Evolutionary conservation across 1,140 invertebrate species (phyloP), one percentile per base, ranked within the genome.

Genomic region (Lasioglossum albipes): DNA sequence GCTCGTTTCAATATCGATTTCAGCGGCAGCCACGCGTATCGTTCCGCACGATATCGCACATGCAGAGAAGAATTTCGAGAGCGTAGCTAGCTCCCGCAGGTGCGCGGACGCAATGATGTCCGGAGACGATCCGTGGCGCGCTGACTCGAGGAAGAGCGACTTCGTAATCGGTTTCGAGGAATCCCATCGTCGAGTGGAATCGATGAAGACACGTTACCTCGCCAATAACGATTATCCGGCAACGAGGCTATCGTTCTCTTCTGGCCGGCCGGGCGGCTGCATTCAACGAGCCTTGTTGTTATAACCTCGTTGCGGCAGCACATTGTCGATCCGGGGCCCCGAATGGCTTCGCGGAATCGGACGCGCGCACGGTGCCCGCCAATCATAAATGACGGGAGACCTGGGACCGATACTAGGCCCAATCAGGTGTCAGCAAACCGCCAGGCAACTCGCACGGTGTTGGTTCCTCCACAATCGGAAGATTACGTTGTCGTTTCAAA

Each of bases 171-270:
- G 74, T 71, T 87, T 80, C 84, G 78, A 79, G 66, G 85, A 87
- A 87, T 87, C 77, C 69, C 65, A 83, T 87, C 81, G 57, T 36
- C 36, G 22, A 45, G 41, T 22, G 67, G 81, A 86, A 80, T 75
- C 84, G 85, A 87, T 87, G 84, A 87, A 87, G 85, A 87, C 85
- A 86, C 84, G 82, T 87, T 74, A 68, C 70, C 78, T 84, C 75
- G 85, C 59, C 85, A 79, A 84, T 86, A 86, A 86, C 84, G 84
- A 87, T 87, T 87, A 86, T 87, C 78, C 78, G 66, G 36, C 69
- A 65, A 75, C 81, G 74, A 81, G 67, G 75, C 70, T 81, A 84
- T 75, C 82, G 71, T 78, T 75, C 69, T 73, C 64, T 36, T 36
- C 52, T 45, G 67, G 69, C 57, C 41, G 61, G 73, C 57, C 49